Base-by-base conservation (phyloP, 1,140 invertebrate species). In the Contarinia nasturtii region DNA sequence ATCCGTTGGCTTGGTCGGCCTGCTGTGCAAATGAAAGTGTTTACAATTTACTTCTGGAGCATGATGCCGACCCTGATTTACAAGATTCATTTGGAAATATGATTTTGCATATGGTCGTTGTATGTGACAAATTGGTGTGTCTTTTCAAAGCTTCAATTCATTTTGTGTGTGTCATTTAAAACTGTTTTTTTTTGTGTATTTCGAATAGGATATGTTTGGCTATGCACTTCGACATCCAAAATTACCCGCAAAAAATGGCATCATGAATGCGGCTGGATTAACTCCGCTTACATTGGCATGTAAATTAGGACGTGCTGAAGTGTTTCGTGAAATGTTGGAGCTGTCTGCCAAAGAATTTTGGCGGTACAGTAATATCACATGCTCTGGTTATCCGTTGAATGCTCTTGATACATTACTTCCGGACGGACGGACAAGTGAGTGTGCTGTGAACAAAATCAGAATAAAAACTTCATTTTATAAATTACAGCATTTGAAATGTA, bases 301-400 rank as follows among this genome's bases (percentile, higher is more conserved):
- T 64, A 89, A 94, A 66, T 69, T 98, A 45, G 95, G 93, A 44
- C 74, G 94, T 49, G 88, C 89, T 10, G 84, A 89, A 57, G 91
- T 98, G 51, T 97, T 98, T 67, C 77, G 86, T 52, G 94, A 98
- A 69, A 98, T 98, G 86, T 73, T 98, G 58, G 94, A 98, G 65
- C 69, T 98, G 11, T 90, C 86, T 45, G 86, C 88, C 49, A 74
- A 87, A 50, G 94, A 97, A 67, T 95, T 98, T 65, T 98, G 95
- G 95, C 71, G 93, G 37, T 98, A 97, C 67, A 95, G 90, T 55
- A 97, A 98, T 60, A 96, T 98, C 55, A 96, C 90, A n/a, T 98
- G 94, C 67, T 96, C 91, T 12, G 90, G 86, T 1, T 98, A 98
- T 68, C 91, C 93, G 0, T 67, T 98, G 2, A 92, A 91, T 65